A percentile compares a stretch with the other conserved stretches of the same genome.
These are phyloP conservation scores for Microctenopoma steveboyesi DNA, from an alignment of 2,797 vertebrate species.

Conservation along the genomic window DNA sequence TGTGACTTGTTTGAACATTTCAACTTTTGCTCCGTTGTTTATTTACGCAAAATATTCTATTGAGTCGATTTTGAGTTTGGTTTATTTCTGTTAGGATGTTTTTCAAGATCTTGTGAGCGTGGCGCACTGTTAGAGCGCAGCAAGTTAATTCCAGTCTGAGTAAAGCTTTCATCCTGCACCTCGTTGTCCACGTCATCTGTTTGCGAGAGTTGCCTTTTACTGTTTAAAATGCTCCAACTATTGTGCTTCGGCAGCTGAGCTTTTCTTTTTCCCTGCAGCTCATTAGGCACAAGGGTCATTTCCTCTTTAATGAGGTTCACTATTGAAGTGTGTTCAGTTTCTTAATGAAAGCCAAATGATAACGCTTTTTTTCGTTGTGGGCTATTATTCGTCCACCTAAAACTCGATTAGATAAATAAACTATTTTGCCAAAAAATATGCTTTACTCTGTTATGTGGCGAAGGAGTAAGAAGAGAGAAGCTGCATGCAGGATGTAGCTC, in stretches of 20 bases:
- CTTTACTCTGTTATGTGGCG: background rate
- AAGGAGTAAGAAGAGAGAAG: background rate
- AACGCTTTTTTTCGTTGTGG: background rate
- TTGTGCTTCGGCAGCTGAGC: background rate
- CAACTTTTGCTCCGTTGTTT: background rate
- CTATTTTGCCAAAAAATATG: background rate
- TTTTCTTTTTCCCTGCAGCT: background rate
- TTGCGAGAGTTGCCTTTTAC: constrained; percentile 1
- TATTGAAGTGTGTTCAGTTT: background rate
- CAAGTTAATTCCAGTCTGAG: constrained; percentile 5
- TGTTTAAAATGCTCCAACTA: constrained; percentile 3
- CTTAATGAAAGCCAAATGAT: background rate
- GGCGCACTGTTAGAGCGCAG: constrained; percentile 7
- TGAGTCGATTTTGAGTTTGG: background rate
- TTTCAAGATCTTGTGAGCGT: background rate
- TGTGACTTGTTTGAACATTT: background rate
- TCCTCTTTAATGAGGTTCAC: background rate
- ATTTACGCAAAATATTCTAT: background rate
- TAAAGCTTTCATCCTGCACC: constrained; percentile 9
- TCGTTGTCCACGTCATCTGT: constrained; percentile 2
- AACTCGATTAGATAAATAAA: background rate
- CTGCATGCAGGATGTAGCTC: background rate
- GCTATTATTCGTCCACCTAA: background rate
- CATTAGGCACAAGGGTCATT: background rate
- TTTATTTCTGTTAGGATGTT: background rate